A percentile compares a stretch with the other conserved stretches of the same genome.
phyloP scores from a whole-genome alignment of 2,113 vertebrate genomes.

The Nothoprocta perdicaria region DNA sequence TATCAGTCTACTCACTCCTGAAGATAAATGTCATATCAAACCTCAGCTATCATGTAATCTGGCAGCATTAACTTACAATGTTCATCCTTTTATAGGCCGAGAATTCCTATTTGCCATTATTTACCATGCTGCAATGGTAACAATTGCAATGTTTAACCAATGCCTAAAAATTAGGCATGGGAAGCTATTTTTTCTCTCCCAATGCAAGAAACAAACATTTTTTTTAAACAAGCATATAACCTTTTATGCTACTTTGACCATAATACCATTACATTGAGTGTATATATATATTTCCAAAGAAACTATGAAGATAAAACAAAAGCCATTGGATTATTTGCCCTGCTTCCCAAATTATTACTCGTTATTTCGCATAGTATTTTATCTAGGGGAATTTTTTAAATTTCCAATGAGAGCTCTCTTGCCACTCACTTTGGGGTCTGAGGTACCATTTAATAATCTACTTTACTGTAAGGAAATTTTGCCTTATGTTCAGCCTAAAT shows the following conservation, averaged over 20 bases:
- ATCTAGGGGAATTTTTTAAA: neutral
- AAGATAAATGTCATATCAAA: conserved; percentile 78
- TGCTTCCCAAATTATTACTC: neutral
- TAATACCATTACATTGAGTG: neutral
- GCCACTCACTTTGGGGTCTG: neutral
- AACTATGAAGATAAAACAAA: neutral
- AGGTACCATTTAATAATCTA: neutral
- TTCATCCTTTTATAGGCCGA: conserved; percentile 45
- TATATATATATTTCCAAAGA: neutral
- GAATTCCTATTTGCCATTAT: conserved; percentile 21
- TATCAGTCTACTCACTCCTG: conserved; percentile 72
- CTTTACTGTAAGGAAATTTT: neutral
- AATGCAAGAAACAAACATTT: neutral
- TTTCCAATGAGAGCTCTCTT: neutral
- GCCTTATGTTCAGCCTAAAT: neutral
- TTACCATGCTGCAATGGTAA: neutral
- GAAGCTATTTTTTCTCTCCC: neutral
- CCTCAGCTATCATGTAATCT: conserved; percentile 68
- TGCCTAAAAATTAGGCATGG: neutral
- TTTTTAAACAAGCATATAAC: neutral
- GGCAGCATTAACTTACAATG: conserved; percentile 65
- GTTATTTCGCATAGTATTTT: neutral
- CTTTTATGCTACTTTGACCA: neutral
- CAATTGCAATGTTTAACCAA: neutral
- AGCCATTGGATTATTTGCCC: neutral